Evolutionary conservation across 2,113 vertebrate genomes (phyloP), one percentile per base, ranked within the genome.

Genomic region (Prietella phreatophila): DNA sequence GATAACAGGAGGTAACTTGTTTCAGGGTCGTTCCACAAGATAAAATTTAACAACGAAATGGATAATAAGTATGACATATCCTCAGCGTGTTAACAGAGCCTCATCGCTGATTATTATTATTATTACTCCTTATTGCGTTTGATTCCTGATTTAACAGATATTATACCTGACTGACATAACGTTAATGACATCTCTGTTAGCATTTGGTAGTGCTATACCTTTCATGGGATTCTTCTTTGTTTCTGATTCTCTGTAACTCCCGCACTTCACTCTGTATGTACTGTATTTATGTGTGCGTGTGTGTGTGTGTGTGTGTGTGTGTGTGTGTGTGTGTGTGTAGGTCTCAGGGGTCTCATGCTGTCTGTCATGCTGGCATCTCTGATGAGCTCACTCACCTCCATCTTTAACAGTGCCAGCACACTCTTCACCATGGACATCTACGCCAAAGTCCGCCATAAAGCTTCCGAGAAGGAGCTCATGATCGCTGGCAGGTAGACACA

Each of bases 341-440:
- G 98, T 89, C 94, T 99, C 36, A 94, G 98, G 65, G 98, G 98
- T 47, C 93, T 99, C 81, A 99, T 99, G 98, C 83, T 99, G 85
- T 97, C 98, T 0, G 98, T 97, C 89, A 99, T 99, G 98, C 0
- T 99, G 96, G 98, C 98, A 0, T 99, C 98, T 25, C 96, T 99
- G 47, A 99, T 99, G 97, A 99, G 97, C 90, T 99, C 98, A 11
- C 93, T 99, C 71, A 99, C 98, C 22, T 99, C 98, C 93, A 97
- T 99, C 94, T 99, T 99, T 85, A 99, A 99, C 94, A 99, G 98
- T 0, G 95, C 98, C 91, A 99, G 98, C 53, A 99, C 98, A 0
- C 95, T 99, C 82, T 99, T 99, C 92, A 99, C 98, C 4, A 97
- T 99, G 95, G 98, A 99, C 90, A 96, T 99, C 89, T 99, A 98